Conservation (phyloP, 2,888 invertebrate species). For the Lutraria lutraria region DNA sequence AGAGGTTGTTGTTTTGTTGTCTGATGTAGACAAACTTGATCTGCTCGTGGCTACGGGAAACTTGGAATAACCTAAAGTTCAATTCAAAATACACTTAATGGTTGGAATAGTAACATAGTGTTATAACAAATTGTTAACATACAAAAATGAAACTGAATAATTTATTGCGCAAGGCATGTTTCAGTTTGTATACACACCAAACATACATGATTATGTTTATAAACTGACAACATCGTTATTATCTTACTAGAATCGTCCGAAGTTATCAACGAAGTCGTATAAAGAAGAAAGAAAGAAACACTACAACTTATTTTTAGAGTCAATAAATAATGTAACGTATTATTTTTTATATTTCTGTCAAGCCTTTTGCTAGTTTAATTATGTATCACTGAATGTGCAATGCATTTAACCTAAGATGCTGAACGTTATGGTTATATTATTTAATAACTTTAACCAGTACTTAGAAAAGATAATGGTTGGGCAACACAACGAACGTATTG, state of each 20-base stretch:
- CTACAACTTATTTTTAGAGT: neutral
- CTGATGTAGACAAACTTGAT: too few species aligned
- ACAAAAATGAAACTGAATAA: neutral
- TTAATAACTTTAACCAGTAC: too few species aligned
- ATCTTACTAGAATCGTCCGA: neutral
- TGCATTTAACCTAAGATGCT: too few species aligned
- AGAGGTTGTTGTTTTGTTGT: neutral
- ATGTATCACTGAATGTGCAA: too few species aligned
- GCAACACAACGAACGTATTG: too few species aligned
- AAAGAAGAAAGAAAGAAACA: constrained; percentile 18
- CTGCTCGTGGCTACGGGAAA: neutral
- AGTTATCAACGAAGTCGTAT: constrained; percentile 8
- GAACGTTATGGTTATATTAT: too few species aligned
- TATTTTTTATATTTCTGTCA: neutral
- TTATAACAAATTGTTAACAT: neutral
- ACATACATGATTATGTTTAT: neutral
- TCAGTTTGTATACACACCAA: neutral
- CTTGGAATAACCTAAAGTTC: neutral
- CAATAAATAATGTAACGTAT: neutral
- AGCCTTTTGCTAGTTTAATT: too few species aligned
- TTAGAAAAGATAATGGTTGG: too few species aligned
- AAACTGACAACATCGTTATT: neutral
- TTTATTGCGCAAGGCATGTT: neutral
- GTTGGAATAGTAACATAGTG: neutral
- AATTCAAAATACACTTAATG: neutral